phyloP scores from a whole-genome alignment of 1,140 invertebrate genomes.

The Colletes gigas region DNA sequence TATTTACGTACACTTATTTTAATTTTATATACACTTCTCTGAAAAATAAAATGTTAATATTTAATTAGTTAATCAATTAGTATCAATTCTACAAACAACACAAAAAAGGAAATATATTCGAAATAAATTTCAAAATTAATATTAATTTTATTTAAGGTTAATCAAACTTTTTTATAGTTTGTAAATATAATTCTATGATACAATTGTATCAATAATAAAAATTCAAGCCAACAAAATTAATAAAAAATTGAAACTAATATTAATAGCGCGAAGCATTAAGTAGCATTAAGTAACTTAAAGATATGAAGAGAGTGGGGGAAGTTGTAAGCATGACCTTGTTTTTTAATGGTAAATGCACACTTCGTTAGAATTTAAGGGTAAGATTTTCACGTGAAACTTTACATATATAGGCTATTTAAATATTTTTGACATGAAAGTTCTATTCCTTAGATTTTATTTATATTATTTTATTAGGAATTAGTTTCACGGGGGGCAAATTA shows the following conservation, averaged over 20 bases:
- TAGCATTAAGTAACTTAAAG: slow-evolving; percentile 1
- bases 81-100: background rate
- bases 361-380: background rate
- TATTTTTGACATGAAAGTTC: background rate
- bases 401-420: background rate
- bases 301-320: background rate
- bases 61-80: background rate
- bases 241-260: background rate
- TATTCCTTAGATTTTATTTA: slow-evolving; percentile 4
- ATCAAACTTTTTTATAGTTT: background rate
- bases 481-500: background rate
- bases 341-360: background rate
- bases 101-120: background rate
- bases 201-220: background rate
- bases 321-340: background rate
- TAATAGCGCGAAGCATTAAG: background rate
- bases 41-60: background rate
- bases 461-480: slow-evolving; percentile 11
- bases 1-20: background rate
- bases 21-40: background rate
- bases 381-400: background rate
- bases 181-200: background rate
- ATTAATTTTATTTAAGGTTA: background rate
- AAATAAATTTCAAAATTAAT: background rate
- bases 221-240: background rate